Evolutionary conservation across 2,113 vertebrate species (phyloP), one percentile per base, ranked within the genome.

Genomic region (Sphaerodactylus townsendi): DNA sequence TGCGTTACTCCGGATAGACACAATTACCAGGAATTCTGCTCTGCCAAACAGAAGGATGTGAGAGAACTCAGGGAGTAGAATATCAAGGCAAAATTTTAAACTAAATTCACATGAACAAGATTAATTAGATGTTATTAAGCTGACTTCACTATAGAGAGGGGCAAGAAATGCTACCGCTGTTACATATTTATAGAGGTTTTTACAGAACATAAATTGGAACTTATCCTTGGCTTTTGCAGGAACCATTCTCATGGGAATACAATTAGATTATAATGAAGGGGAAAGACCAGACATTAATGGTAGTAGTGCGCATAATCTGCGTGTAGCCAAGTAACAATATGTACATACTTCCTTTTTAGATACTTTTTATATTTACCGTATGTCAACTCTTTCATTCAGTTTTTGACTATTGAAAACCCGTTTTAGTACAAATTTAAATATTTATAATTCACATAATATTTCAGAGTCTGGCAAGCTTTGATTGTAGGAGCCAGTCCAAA

Each of bases 1-100:
- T 11, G 76, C 35, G 53, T 92, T 95, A 93, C 81, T 91, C 94
- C 86, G 83, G 85, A 85, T 10, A 88, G 82, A 84, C 87, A 93
- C 33, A 53, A 30, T 91, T 46, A 90, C 78, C 62, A 59, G 77
- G 50, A 77, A 48, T 84, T 84, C 89, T 56, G 64, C 83, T 83
- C 85, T 65, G 69, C 69, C 82, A 81, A 84, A 91, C 81, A 78
- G 15, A 13, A 82, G 84, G 71, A 66, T 2, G 0, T 75, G 37
- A 71, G 44, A 85, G 10, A 76, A 68, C 35, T 17, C 41, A 33
- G 64, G 41, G 35, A 28, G 76, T 56, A 41, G 28, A 85, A 81
- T n/a, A 53, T 3, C 21, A 66, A 37, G 15, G 17, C 19, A 69
- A 28, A 37, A 89, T 77, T 17, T 0, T 64, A 35, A 81, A 84